A percentile compares a stretch with the other conserved stretches of the same genome.
phyloP scores from a whole-genome alignment of 2,888 invertebrate genomes.

The Trichogramma dendrolimi region DNA sequence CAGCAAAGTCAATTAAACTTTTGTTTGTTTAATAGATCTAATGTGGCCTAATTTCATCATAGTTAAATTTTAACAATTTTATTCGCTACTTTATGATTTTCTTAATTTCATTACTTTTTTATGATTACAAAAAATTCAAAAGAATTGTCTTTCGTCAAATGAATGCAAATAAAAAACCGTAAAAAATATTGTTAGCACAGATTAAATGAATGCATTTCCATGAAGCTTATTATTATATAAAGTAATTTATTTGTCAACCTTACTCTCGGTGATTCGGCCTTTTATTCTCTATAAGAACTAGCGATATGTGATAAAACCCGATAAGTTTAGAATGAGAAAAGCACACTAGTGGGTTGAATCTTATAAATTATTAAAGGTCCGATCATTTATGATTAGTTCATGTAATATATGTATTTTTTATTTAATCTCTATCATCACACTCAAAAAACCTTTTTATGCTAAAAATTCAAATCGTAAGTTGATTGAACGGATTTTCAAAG shows the following conservation, averaged over 20 bases:
- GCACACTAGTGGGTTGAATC: constrained; percentile 40
- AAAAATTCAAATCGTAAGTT: constrained; percentile 18
- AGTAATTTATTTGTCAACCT: constrained; percentile 21
- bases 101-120: no score
- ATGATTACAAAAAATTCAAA: no score
- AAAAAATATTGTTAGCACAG: constrained; percentile 13
- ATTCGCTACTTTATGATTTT: no score
- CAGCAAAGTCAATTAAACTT: no score
- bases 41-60: no score
- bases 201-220: constrained; percentile 11
- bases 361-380: constrained; percentile 20
- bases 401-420: constrained; percentile 14
- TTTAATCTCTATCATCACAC: constrained; percentile 20
- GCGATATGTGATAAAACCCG: constrained; percentile 45
- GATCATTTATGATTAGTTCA: constrained; percentile 12
- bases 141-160: no score
- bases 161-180: no score
- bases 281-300: constrained; percentile 23
- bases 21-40: no score
- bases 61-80: no score
- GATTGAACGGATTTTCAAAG: constrained; percentile 26
- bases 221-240: constrained; percentile 13
- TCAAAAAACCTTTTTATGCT: constrained; percentile 13
- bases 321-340: constrained; percentile 35
- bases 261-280: constrained; percentile 17